Conservation (phyloP, 2,113 vertebrate genomes). For the Oncorhynchus kisutch region DNA sequence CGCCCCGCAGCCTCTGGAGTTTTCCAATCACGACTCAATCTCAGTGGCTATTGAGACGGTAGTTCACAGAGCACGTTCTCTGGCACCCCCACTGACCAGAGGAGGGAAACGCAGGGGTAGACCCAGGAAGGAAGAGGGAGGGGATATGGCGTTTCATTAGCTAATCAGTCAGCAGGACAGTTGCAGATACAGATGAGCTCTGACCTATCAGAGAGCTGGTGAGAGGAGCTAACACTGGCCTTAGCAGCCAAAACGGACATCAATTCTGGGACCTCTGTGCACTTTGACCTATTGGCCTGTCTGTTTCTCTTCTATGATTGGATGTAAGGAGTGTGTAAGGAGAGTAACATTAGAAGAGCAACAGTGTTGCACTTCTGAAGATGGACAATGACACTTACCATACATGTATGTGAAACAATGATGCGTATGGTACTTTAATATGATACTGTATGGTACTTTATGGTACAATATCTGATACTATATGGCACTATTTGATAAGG, state of each 20-base stretch:
- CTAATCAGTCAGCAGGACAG: constrained; percentile 57
- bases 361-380: background rate
- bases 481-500: constrained; percentile 69
- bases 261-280: constrained; percentile 58
- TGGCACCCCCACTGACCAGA: constrained; percentile 71
- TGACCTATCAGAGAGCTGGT: constrained; percentile 22
- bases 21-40: constrained; percentile 87
- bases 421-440: constrained; percentile 61
- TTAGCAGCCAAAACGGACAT: too few species aligned
- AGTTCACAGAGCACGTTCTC: constrained; percentile 87
- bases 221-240: constrained; percentile 32
- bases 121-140: constrained; percentile 71
- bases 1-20: constrained; percentile 76
- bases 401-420: constrained; percentile 2
- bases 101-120: constrained; percentile 76
- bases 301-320: constrained; percentile 48
- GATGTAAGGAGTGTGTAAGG: constrained; percentile 18
- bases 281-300: constrained; percentile 64
- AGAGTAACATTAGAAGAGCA: too few species aligned
- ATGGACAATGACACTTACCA: too few species aligned
- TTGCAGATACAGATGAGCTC: constrained; percentile 10
- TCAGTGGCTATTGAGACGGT: constrained; percentile 94
- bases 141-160: constrained; percentile 66
- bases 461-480: constrained; percentile 49
- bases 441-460: constrained; percentile 64